Evolutionary conservation across 1,140 invertebrate species (phyloP), one percentile per base, ranked within the genome.

Genomic region (Branchinecta lindahli): DNA sequence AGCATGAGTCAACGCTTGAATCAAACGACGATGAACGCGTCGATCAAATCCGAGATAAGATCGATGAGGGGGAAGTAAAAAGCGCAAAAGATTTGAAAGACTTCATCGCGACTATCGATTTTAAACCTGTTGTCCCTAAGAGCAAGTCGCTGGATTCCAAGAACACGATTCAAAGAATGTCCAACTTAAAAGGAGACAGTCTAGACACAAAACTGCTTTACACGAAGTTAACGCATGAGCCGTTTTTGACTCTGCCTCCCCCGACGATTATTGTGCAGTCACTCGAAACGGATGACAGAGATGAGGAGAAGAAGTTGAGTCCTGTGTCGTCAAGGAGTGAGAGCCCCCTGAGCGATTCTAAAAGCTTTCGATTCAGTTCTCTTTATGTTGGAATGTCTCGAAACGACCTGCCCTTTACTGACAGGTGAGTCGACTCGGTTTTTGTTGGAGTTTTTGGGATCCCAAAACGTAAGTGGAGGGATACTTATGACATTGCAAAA

Each of bases 241-340:
- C 46, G 33, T 21, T 70, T 75, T 77, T 80, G 45, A 77, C 81
- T 69, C 75, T 86, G 12, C 83, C 83, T 73, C 79, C 85, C 45
- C 86, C 86, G 33, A 80, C 82, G 4, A 87, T 86, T 66, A 80
- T 87, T 7, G 82, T 87, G 18, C 83, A 85, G 73, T 75, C 77
- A 1, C 52, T 69, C 8, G 18, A 61, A 8, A 18, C 45, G 66
- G 75, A 18, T 45, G 68, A 72, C 44, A 69, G 66, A 18, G 72
- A 74, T 61, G 71, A 72, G 47, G 70, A 74, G 44, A 70, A 73
- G n/a, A 70, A 73, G 61, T 69, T 75, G 8, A 77, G 76, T 74
- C 87, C 87, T 8, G 86, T 88, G 45, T 88, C 86, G 77, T 88
- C 87, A 44, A 81, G 87, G 70, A 88, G 86, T 76, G 87, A 89